Conservation (phyloP, 2,113 vertebrate genomes). For the Nothobranchius furzeri region DNA sequence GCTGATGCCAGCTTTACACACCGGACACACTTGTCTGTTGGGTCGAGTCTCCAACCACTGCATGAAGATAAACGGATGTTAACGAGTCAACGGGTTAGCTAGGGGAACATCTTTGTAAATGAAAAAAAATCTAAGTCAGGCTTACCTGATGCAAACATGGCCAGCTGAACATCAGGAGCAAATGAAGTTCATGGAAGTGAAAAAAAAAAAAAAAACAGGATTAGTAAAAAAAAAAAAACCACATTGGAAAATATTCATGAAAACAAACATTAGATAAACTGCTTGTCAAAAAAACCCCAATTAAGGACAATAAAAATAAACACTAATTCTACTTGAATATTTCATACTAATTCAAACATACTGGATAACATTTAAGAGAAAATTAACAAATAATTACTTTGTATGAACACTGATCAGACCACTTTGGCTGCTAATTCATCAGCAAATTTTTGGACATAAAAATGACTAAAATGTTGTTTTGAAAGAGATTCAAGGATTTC, state of each 20-base stretch:
- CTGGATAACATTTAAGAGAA: too few relatives aligned
- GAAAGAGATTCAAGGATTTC: too few relatives aligned
- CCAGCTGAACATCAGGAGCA: constrained; percentile 81
- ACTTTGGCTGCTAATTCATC: too few relatives aligned
- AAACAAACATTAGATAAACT: neutral
- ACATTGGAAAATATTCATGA: neutral
- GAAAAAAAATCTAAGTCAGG: neutral
- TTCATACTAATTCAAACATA: too few relatives aligned
- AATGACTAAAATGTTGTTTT: too few relatives aligned
- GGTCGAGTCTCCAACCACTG: constrained; percentile 98
- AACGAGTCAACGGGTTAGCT: neutral
- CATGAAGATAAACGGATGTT: constrained; percentile 4
- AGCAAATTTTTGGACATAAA: too few relatives aligned
- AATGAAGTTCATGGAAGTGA: constrained; percentile 8
- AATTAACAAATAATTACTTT: too few relatives aligned
- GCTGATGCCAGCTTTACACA: constrained; percentile 98
- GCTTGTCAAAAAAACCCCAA: neutral
- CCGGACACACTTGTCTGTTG: constrained; percentile 97
- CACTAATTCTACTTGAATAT: too few relatives aligned
- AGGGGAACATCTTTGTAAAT: too few relatives aligned
- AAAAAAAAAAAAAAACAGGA: constrained; percentile 23
- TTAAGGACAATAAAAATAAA: too few relatives aligned
- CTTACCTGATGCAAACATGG: constrained; percentile 98
- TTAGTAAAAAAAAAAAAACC: constrained; percentile 5
- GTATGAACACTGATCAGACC: too few relatives aligned